Conservation (phyloP, 2,888 invertebrate species). For the Cataglyphis cursor region DNA sequence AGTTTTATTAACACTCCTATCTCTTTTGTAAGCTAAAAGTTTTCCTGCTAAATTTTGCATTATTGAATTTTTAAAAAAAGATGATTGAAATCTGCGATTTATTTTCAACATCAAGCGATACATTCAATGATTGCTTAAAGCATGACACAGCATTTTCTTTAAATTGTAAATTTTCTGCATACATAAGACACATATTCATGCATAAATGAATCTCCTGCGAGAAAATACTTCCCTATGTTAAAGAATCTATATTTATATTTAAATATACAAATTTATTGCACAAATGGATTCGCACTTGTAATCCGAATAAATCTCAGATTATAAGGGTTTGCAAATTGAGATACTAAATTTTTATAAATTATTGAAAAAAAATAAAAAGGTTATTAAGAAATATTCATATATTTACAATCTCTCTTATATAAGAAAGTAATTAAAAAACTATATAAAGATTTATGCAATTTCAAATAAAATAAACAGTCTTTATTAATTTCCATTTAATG, state of each 20-base stretch:
- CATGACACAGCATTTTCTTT: background rate
- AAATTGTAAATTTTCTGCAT: background rate
- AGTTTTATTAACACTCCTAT: slow-evolving; percentile 16
- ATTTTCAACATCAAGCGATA: background rate
- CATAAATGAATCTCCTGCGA: background rate
- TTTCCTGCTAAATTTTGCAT: background rate
- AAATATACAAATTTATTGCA: background rate
- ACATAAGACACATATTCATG: background rate
- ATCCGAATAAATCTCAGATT: background rate
- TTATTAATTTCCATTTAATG: slow-evolving; percentile 19
- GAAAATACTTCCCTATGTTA: background rate
- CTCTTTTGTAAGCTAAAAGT: background rate
- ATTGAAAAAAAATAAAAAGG: background rate
- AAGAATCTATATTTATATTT: background rate
- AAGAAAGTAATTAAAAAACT: background rate
- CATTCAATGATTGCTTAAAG: slow-evolving; percentile 3
- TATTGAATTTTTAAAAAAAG: background rate
- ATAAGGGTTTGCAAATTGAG: background rate
- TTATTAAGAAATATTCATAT: background rate
- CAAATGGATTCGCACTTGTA: background rate
- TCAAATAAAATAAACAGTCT: background rate
- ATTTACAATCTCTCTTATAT: background rate
- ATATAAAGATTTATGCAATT: background rate
- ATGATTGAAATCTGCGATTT: background rate
- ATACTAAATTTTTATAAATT: background rate